Evolutionary conservation across 2,113 vertebrate genomes (phyloP), one percentile per base, ranked within the genome.

Genomic region (Rostratula benghalensis): DNA sequence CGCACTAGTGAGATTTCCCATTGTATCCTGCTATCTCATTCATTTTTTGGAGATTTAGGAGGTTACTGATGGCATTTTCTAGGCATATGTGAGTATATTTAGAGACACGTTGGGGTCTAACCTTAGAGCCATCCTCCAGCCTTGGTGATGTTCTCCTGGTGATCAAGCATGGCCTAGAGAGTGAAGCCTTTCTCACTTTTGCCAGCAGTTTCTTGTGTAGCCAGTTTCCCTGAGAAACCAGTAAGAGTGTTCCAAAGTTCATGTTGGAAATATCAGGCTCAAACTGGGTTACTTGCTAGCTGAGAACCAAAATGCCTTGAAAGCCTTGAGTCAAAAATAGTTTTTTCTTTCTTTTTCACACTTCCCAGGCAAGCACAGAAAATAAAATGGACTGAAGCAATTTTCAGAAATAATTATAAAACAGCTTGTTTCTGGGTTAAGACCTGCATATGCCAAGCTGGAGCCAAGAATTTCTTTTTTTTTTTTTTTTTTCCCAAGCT

Each of bases 331-430:
- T 93, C 89, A 94, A 96, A 96, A 96, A 97, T 95, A 93, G 75
- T 61, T 92, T 89, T 96, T 94, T 89, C 80, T 79, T 92, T 94
- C 91, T 92, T 91, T 95, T 96, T 96, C 95, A 96, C 96, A 96
- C 95, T 96, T 96, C 61, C 63, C 57, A 91, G 59, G 94, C 96
- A 89, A 91, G 91, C 70, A 95, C 70, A 91, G 91, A 93, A 96
- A 94, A 95, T 87, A 85, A 96, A 97, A 96, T 95, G 96, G 95
- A 94, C 96, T 94, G 93, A 93, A 97, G 89, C 61, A 94, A 93
- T 95, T 94, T 90, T 95, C 95, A 96, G 92, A 95, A 95, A 96
- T 97, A 97, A 97, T 97, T 97, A 92, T 94, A 96, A 96, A 96
- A 92, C 96, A 95, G 93, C 87, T 96, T 96, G 92, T 85, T 97